phyloP scores from a whole-genome alignment of 2,113 vertebrate genomes.

The Grammatotria lemairii region DNA sequence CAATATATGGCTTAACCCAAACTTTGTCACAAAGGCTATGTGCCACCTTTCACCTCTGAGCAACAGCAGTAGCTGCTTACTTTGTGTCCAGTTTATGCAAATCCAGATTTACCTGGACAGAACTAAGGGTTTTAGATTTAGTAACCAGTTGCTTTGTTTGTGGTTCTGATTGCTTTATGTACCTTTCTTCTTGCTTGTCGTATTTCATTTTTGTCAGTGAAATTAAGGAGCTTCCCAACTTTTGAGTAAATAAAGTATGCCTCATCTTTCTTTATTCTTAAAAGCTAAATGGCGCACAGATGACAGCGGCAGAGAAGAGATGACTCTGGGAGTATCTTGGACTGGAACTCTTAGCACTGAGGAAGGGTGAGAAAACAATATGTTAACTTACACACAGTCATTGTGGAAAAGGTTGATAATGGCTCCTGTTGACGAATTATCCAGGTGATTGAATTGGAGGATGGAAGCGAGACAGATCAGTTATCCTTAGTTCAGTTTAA shows the following conservation, averaged over 20 bases:
- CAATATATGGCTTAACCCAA: background rate
- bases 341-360: conserved; percentile 83
- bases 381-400: background rate
- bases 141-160: background rate
- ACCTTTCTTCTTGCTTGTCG: background rate
- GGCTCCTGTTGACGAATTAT: background rate
- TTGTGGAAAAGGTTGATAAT: background rate
- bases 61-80: background rate
- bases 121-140: background rate
- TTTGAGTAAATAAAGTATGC: background rate
- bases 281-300: conserved; percentile 95
- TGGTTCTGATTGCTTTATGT: background rate
- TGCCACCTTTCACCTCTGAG: background rate
- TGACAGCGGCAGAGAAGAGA: conserved; percentile 87
- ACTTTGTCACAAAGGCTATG: background rate
- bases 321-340: conserved; percentile 91
- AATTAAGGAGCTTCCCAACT: background rate
- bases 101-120: background rate
- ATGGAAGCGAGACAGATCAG: background rate
- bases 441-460: background rate
- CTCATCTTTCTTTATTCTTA: background rate
- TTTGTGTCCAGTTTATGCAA: background rate
- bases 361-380: conserved; percentile 77
- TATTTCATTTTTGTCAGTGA: fast-evolving
- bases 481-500: background rate